Evolutionary conservation across 2,797 vertebrate species (phyloP).

Genomic region (Falco columbarius): DNA sequence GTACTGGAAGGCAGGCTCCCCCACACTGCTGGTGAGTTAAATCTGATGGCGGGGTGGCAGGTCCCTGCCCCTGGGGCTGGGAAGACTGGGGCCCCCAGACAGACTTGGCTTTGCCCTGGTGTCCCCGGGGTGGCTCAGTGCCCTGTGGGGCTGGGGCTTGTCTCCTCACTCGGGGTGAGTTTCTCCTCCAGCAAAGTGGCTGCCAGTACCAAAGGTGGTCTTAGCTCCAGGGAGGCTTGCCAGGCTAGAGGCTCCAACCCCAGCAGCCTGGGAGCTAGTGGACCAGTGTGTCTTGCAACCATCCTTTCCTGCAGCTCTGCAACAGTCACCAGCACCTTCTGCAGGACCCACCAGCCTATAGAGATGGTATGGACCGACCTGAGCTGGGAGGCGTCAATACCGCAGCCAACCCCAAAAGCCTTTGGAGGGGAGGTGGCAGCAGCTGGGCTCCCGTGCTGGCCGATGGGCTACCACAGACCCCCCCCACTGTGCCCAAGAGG

Average conservation of each 20-base stretch:
- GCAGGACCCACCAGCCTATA: not conserved
- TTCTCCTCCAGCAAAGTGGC: not conserved
- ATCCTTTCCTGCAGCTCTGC: not conserved
- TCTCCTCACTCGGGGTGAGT: not conserved
- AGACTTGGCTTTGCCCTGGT: not conserved
- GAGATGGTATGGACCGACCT: fast-evolving
- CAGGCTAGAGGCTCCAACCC: not conserved
- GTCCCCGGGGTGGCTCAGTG: not conserved
- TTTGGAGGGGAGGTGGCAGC: not conserved
- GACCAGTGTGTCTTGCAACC: not conserved
- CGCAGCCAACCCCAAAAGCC: not conserved
- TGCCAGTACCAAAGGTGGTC: not conserved
- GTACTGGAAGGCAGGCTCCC: constrained; percentile 1
- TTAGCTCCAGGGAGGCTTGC: not conserved
- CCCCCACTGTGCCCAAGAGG: fast-evolving
- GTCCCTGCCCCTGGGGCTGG: not conserved
- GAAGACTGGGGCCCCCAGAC: not conserved
- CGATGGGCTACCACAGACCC: not conserved
- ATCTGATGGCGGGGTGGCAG: not conserved
- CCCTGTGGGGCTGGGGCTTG: not conserved
- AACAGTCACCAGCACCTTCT: fast-evolving
- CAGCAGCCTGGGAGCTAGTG: fast-evolving
- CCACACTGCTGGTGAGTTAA: not conserved
- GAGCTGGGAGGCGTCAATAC: not conserved
- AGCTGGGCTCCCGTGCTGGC: fast-evolving